phyloP scores from a whole-genome alignment of 2,888 invertebrate species.

The Sclerodermus sp. region DNA sequence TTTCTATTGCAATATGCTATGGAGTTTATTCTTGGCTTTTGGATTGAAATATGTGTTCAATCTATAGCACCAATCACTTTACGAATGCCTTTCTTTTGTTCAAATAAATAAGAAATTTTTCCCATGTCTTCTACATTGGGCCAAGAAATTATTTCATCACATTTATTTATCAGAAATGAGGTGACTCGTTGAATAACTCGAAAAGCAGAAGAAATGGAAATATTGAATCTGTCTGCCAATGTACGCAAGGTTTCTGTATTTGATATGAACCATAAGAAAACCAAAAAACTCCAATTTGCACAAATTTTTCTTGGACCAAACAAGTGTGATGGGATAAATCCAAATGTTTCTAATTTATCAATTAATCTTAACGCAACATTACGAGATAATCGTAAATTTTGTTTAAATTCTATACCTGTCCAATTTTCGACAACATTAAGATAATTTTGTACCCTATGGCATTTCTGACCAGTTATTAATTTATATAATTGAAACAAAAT shows the following conservation, averaged over 20 bases:
- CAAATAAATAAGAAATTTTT: conserved; percentile 7
- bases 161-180: not conserved
- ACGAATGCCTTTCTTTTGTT: conserved; percentile 5
- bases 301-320: conserved; percentile 2
- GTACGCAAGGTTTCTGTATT: conserved; percentile 1
- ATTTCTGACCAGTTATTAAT: not conserved
- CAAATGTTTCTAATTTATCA: no score
- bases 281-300: conserved; percentile 2
- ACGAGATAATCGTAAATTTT: not conserved
- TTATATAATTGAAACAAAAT: no score
- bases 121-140: no score
- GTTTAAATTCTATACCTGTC: not conserved
- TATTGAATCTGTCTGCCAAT: conserved; percentile 3
- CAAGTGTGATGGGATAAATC: conserved; percentile 4
- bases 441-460: not conserved
- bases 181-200: not conserved
- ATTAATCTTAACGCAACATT: not conserved
- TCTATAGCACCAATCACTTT: conserved; percentile 8
- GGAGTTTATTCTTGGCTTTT: conserved; percentile 5
- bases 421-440: not conserved
- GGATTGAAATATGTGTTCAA: conserved; percentile 7
- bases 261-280: conserved; percentile 1
- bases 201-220: conserved; percentile 1
- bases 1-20: conserved; percentile 12
- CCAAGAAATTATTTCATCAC: conserved; percentile 1